Conservation (phyloP, 2,113 vertebrate genomes). For the Epinephelus moara region DNA sequence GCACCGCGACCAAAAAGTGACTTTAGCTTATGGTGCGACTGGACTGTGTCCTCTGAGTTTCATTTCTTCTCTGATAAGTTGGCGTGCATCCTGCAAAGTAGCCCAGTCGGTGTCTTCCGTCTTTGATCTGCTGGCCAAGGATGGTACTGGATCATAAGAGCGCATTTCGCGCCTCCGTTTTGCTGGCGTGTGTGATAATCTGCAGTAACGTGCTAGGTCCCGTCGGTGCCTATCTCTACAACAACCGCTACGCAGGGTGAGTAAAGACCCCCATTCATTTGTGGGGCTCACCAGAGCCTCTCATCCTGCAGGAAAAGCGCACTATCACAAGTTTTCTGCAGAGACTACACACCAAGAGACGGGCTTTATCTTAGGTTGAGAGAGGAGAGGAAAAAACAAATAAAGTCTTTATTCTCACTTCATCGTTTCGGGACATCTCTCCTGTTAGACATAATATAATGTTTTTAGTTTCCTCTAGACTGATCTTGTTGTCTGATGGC, state of each 20-base stretch:
- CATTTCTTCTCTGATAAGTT: slow-evolving; percentile 1
- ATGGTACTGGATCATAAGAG: slow-evolving; percentile 58
- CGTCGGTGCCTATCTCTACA: slow-evolving; percentile 78
- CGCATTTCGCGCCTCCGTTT: slow-evolving; percentile 60
- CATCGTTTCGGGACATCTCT: slow-evolving; percentile 17
- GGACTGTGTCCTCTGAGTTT: not conserved
- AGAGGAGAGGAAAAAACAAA: slow-evolving; percentile 48
- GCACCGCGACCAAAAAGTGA: not conserved
- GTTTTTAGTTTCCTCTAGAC: slow-evolving; percentile 17
- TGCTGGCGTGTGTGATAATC: slow-evolving; percentile 78
- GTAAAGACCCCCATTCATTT: slow-evolving; percentile 69
- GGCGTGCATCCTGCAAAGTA: slow-evolving; percentile 32
- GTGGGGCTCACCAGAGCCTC: slow-evolving; percentile 6
- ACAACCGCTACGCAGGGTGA: slow-evolving; percentile 87
- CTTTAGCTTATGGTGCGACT: slow-evolving; percentile 29
- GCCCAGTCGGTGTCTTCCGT: not conserved
- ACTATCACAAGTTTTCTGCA: slow-evolving; percentile 25
- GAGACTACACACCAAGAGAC: not conserved
- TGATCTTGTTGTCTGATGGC: slow-evolving; percentile 27
- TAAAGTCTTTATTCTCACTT: slow-evolving; percentile 9
- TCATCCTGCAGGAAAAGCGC: slow-evolving; percentile 24
- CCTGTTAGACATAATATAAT: slow-evolving; percentile 36
- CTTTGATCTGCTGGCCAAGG: slow-evolving; percentile 34
- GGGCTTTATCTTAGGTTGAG: slow-evolving; percentile 9
- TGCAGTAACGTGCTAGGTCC: slow-evolving; percentile 70